Evolutionary conservation across 2,113 vertebrate genomes (phyloP), one percentile per base, ranked within the genome.

Genomic region (Beaufortia kweichowensis): DNA sequence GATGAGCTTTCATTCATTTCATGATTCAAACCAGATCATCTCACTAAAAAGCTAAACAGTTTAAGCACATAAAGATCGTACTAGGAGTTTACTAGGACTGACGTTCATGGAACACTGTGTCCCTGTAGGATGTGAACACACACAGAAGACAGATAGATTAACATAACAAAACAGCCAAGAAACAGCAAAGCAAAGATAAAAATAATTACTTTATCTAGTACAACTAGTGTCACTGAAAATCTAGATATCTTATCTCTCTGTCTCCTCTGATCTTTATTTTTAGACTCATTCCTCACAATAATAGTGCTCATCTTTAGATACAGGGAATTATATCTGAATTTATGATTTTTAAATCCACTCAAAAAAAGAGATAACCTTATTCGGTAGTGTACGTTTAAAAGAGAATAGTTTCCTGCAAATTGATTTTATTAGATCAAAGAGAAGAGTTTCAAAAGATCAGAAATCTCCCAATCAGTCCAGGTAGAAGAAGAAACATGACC

Each of bases 11-110:
- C 77, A 72, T 83, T 87, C 72, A 67, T 50, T 55, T 81, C 79
- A 79, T 77, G 70, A 90, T 86, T 84, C 68, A 82, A 89, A 85
- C 80, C 89, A 91, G 87, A 87, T 88, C 86, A 56, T 59, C 35
- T 53, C 43, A 41, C 19, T 14, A 23, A 24, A 81, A 68, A 66
- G 6, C 17, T 78, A 78, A 76, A 48, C 72, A 71, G 0, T 62
- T 70, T 78, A 79, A 78, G 55, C 35, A 26, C 39, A 62, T n/a
- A 28, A 56, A 11, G 61, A 76, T 43, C 39, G 19, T n/a, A 23
- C 14, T 33, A 31, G n/a, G 28, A 72, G 39, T 31, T 59, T 46
- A 33, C 29, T 12, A 17, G 4, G n/a, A 21, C 35, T 65, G 1
- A 21, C 14, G 17, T 61, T 43, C 24, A 33, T 61, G 39, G 21